Base-by-base conservation (phyloP, 2,888 invertebrate genomes). In the Zygogramma bicolorata region DNA sequence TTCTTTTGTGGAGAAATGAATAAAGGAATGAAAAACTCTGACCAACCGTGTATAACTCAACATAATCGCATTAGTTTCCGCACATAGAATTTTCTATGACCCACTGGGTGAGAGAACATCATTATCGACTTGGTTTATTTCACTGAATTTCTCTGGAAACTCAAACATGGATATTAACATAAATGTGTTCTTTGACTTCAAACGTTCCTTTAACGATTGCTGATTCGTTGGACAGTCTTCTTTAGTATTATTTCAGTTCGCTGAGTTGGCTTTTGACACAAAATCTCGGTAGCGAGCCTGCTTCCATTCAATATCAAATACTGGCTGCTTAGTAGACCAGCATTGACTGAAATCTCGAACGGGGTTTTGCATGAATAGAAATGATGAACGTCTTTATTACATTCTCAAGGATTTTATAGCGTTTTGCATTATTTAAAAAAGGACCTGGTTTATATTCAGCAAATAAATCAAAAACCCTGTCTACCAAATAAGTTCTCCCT, bases 191-290 rank as follows among this genome's bases (percentile, higher is more conserved):
- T 46, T 20, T 15, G 46, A 46, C 46, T 46, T 46, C 46, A 46
- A 46, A 46, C 46, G 46, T 46, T 46, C 46, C 20, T n/a, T 46
- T 46, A 20, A 46, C 46, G 46, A 20, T 46, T 18, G 20, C 46
- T 20, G 46, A 46, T 20, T 46, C 46, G 46, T 46, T 15, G 46
- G 46, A 46, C 46, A 46, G 46, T 46, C 8, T 46, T 46, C 46
- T 46, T 46, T 46, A 8, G 46, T 20, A 46, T 46, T 46, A 46
- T 46, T 46, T 46, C 46, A 46, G 46, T 20, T 46, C 46, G 46
- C 46, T 8, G 46, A 46, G 46, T 46, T 46, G 46, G 20, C 46
- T 46, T 46, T 46, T 46, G 46, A 46, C 46, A 46, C 46, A 46
- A 18, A 46, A 20, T 20, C 7, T 46, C 46, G 46, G 20, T 46